A percentile compares a stretch with the other conserved stretches of the same genome.
phyloP scores from a whole-genome alignment of 2,888 invertebrate genomes.

The Zaprionus lineosus region DNA sequence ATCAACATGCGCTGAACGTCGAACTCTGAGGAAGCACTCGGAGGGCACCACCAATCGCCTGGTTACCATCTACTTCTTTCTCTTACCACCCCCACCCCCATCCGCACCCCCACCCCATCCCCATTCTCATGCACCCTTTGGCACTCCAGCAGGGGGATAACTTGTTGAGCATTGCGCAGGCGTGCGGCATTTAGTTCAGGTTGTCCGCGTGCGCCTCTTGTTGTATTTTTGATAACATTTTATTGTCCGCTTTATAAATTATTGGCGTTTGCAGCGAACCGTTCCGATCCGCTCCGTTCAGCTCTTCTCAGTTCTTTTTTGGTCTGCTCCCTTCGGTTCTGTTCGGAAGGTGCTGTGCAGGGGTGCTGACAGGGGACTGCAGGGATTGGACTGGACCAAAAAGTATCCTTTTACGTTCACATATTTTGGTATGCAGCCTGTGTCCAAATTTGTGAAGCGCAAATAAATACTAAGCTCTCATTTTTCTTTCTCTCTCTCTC shows the following conservation, averaged over 20 bases:
- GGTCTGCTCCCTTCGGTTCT: too few relatives aligned
- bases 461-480: constrained; percentile 58
- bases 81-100: not conserved
- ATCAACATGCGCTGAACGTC: constrained; percentile 52
- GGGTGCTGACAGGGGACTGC: not conserved
- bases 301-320: too few relatives aligned
- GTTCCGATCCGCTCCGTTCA: constrained; percentile 4
- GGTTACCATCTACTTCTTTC: not conserved
- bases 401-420: constrained; percentile 76
- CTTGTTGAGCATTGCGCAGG: constrained; percentile 75
- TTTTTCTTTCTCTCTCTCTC: constrained; percentile 2
- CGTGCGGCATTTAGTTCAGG: constrained; percentile 78
- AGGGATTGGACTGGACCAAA: constrained; percentile 38
- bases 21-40: constrained; percentile 18
- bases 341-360: too few relatives aligned
- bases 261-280: constrained; percentile 67
- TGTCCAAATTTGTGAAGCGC: constrained; percentile 75
- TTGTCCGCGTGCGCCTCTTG: constrained; percentile 64
- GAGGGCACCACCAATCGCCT: not conserved
- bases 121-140: not conserved
- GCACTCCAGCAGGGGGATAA: too few relatives aligned
- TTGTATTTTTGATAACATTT: constrained; percentile 74
- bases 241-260: constrained; percentile 78
- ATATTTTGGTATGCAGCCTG: constrained; percentile 70
- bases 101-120: not conserved